A percentile compares a stretch with the other conserved stretches of the same genome.
phyloP scores from a whole-genome alignment of 2,113 vertebrate species.

The Tetrax tetrax region DNA sequence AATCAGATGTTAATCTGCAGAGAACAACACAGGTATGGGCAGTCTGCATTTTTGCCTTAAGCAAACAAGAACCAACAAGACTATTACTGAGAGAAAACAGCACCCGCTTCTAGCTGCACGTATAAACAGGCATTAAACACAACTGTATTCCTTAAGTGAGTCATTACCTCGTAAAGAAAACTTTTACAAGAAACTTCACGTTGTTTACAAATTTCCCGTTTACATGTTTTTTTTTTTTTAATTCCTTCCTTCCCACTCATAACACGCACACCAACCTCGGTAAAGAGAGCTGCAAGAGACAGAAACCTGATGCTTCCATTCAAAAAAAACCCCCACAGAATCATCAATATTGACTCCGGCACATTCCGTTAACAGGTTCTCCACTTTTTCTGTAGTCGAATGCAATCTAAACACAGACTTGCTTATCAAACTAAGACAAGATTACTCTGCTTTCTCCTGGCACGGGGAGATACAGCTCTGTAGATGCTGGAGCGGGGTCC shows the following conservation, averaged over 20 bases:
- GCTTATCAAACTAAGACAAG: background rate
- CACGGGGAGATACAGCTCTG: background rate
- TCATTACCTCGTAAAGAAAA: background rate
- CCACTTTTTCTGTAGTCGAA: background rate
- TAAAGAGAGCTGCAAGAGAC: background rate
- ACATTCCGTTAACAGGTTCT: background rate
- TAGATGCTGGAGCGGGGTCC: background rate
- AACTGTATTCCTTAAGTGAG: conserved; percentile 15
- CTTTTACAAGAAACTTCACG: conserved; percentile 4
- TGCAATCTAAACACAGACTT: background rate
- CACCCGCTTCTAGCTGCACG: conserved; percentile 44
- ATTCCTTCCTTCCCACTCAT: background rate
- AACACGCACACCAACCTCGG: background rate
- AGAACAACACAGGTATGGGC: conserved; percentile 29
- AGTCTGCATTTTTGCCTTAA: conserved; percentile 66
- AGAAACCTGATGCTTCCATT: background rate
- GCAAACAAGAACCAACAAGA: conserved; percentile 70
- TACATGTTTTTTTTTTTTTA: background rate
- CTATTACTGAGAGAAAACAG: conserved; percentile 58
- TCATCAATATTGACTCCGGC: background rate
- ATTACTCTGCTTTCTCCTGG: background rate
- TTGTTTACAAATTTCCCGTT: conserved; percentile 22
- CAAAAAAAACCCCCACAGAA: background rate
- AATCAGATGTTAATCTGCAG: conserved; percentile 61
- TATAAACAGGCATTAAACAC: conserved; percentile 50